Evolutionary conservation across 2,888 invertebrate species (phyloP).

Genomic region (Amaurobius ferox): DNA sequence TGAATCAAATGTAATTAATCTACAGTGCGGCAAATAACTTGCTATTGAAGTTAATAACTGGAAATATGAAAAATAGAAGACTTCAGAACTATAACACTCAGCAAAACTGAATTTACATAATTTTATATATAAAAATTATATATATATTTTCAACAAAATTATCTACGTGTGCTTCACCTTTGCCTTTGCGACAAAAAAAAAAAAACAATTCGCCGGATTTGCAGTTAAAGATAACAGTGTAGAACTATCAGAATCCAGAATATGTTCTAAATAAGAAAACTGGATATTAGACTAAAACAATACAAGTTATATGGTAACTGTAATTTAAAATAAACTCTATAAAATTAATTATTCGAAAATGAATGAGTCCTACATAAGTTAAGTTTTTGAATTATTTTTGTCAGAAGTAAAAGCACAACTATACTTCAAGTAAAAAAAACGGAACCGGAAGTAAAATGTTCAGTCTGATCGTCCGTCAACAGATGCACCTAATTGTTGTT

Average conservation of each 20-base stretch:
- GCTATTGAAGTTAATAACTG: neutral
- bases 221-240: too few relatives aligned
- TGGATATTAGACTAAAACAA: too few relatives aligned
- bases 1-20: neutral
- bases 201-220: slow-evolving; percentile 13
- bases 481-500: too few relatives aligned
- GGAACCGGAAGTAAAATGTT: neutral
- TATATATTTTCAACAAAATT: slow-evolving; percentile 19
- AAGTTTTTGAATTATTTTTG: too few relatives aligned
- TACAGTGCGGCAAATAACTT: too few relatives aligned
- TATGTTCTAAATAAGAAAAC: too few relatives aligned
- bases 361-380: too few relatives aligned
- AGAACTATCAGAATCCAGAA: too few relatives aligned
- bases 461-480: neutral
- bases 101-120: slow-evolving; percentile 16
- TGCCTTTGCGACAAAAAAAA: slow-evolving; percentile 27
- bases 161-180: slow-evolving; percentile 12
- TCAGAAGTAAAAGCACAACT: neutral
- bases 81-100: neutral
- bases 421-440: neutral
- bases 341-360: too few relatives aligned
- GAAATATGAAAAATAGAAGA: neutral
- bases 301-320: too few relatives aligned
- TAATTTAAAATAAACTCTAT: too few relatives aligned
- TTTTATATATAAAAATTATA: slow-evolving; percentile 14